These are phyloP conservation scores for western clawed frog (Xenopus tropicalis) DNA, from an alignment of 2,113 vertebrate species.

Conservation along the genomic window DNA sequence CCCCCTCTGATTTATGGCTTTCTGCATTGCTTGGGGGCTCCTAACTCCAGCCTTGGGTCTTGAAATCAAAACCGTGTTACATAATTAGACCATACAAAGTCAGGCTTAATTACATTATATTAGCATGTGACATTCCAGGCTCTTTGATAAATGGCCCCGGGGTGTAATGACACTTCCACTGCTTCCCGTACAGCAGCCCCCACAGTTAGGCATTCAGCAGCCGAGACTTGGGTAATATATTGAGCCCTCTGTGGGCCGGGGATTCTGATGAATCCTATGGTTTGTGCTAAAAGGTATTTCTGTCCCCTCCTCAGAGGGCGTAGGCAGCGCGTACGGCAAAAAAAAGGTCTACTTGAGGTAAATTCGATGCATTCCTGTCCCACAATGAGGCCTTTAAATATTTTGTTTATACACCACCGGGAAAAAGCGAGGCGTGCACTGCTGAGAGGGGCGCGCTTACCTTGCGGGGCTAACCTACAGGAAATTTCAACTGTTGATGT, in stretches of 20 bases:
- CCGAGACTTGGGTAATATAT: constrained; percentile 8
- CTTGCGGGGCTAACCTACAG: too few relatives aligned
- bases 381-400: constrained; percentile 35
- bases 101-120: constrained; percentile 18
- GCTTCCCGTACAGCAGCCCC: neutral
- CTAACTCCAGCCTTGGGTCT: too few relatives aligned
- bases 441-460: neutral
- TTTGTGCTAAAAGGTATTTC: constrained; percentile 29
- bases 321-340: neutral
- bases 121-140: neutral
- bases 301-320: constrained; percentile 9
- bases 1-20: too few relatives aligned
- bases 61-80: too few relatives aligned
- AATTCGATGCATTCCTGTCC: constrained; percentile 21
- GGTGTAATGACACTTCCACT: neutral
- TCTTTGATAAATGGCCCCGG: constrained; percentile 3
- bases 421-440: neutral
- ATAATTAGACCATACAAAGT: neutral
- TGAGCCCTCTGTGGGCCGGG: neutral
- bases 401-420: neutral
- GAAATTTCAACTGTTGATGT: neutral
- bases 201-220: neutral
- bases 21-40: too few relatives aligned
- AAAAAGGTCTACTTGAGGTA: constrained; percentile 24
- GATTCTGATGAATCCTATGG: neutral